phyloP scores from a whole-genome alignment of 1,140 invertebrate genomes.

The Drosophila tani region DNA sequence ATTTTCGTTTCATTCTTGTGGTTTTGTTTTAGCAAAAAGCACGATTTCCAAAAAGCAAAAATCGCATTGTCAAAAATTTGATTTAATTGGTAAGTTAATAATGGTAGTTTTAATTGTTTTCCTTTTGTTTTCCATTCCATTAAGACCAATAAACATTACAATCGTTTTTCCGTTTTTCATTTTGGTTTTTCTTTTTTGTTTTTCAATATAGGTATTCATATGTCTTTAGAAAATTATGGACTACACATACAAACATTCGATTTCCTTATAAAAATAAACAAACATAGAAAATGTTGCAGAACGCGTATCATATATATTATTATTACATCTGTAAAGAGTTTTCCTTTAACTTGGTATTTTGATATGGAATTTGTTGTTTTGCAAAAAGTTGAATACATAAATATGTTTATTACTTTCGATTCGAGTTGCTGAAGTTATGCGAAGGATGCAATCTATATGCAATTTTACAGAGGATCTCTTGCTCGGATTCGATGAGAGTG shows the following conservation, averaged over 20 bases:
- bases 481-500: slow-evolving; percentile 13
- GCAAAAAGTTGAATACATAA: slow-evolving; percentile 62
- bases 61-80: slow-evolving; percentile 80
- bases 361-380: slow-evolving; percentile 63
- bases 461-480: slow-evolving; percentile 60
- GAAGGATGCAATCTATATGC: slow-evolving; percentile 52
- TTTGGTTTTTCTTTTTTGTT: slow-evolving; percentile 28
- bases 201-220: slow-evolving; percentile 50
- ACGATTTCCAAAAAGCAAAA: slow-evolving; percentile 81
- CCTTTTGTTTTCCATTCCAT: slow-evolving; percentile 17
- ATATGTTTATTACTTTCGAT: slow-evolving; percentile 45
- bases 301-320: slow-evolving; percentile 51
- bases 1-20: slow-evolving; percentile 44
- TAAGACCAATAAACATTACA: slow-evolving; percentile 19
- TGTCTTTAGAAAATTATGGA: slow-evolving; percentile 75
- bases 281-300: slow-evolving; percentile 69
- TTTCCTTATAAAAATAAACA: slow-evolving; percentile 73
- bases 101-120: slow-evolving; percentile 56
- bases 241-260: slow-evolving; percentile 76
- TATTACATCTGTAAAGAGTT: slow-evolving; percentile 38
- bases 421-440: slow-evolving; percentile 51
- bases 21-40: slow-evolving; percentile 71
- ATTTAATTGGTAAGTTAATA: slow-evolving; percentile 77
- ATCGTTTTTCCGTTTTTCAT: slow-evolving; percentile 2
- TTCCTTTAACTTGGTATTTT: slow-evolving; percentile 38